Base-by-base conservation (phyloP, 1,140 invertebrate species). In the Pseudomyrmex pallidus region DNA sequence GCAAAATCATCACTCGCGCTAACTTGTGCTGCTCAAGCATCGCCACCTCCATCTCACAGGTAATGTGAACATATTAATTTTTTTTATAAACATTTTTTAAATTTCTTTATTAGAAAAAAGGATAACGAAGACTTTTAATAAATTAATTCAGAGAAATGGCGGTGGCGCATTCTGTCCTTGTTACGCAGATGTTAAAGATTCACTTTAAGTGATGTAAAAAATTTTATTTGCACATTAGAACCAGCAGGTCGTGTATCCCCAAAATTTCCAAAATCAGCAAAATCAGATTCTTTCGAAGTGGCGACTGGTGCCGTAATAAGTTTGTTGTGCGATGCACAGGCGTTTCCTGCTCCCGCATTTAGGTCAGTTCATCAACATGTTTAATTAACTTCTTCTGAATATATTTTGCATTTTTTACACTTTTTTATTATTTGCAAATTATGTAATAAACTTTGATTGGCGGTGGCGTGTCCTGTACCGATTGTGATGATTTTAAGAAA, bases 271-370 rank as follows among this genome's bases (percentile, higher is more conserved):
- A 90, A 91, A 84, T 90, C 91, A 5, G 90, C 92, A 22, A 94
- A 92, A 82, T 90, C 85, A 62, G 87, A 94, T 61, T 87, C 92
- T 25, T 90, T 92, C 72, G 90, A 92, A 57, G 82, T 89, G 64
- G 73, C 67, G 9, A 44, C 57, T 57, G 78, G 48, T 4, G 74
- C 74, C 13, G 62, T 82, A 20, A 85, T 95, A 76, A 95, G 94
- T 83, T 92, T 97, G 68, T 94, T 96, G 59, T 97, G 96, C 90
- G 96, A 96, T 87, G 96, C 96, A 67, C 96, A 97, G 93, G 95
- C 95, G 68, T 96, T 94, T 80, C 95, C 95, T 25, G 92, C 95
- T 59, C 95, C 95, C 63, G 59, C 64, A 63, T 90, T 90, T 88
- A 90, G 89, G 89, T 91, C 77, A 91, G 89, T 91, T 57, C n/a